Percentiles rank a stretch among this genome's conserved stretches.
Conservation (phyloP, 2,113 vertebrate species). For the Rhea pennata region DNA sequence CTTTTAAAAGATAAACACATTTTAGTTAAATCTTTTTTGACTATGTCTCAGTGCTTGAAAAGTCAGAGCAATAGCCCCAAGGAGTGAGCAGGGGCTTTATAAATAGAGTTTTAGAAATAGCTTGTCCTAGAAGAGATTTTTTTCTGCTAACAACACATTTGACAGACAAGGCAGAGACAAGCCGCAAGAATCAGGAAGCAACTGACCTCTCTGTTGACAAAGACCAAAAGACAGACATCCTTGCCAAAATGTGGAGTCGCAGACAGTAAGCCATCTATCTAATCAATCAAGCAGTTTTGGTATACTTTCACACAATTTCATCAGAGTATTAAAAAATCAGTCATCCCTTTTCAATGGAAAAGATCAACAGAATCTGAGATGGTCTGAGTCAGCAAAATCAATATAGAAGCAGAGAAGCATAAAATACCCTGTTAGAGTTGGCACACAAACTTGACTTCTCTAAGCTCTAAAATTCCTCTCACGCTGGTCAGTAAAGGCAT, state of each 20-base stretch:
- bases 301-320: not conserved
- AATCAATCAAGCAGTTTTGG: not conserved
- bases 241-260: not conserved
- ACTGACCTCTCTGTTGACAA: not conserved
- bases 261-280: not conserved
- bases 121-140: not conserved
- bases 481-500: not conserved
- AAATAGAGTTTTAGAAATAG: not conserved
- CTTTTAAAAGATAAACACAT: not conserved
- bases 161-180: not conserved
- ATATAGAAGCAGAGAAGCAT: not conserved
- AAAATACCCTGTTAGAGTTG: not conserved
- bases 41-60: not conserved
- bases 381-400: not conserved
- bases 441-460: not conserved
- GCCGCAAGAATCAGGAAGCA: not conserved
- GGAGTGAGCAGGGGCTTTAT: not conserved
- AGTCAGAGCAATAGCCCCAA: not conserved
- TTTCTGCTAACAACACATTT: not conserved
- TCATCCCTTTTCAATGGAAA: not conserved
- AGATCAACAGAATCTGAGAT: not conserved
- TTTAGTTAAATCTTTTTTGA: not conserved
- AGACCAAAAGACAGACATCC: not conserved
- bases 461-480: not conserved
- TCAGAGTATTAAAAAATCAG: constrained; percentile 16